Evolutionary conservation across 2,797 vertebrate species (phyloP).

Genomic region (Mormyrus proboscirostris): DNA sequence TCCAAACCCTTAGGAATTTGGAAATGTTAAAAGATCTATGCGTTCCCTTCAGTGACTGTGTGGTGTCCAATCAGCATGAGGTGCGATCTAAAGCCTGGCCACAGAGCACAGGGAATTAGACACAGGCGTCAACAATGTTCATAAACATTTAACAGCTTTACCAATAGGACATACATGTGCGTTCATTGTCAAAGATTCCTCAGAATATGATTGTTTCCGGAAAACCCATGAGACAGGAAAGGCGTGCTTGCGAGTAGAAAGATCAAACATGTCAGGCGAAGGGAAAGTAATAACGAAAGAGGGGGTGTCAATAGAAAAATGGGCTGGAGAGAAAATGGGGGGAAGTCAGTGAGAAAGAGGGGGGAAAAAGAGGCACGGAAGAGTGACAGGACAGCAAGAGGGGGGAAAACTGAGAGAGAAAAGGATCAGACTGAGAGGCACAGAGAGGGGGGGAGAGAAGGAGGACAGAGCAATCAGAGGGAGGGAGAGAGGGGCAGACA

Average conservation of each 20-base stretch:
- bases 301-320: slow-evolving; percentile 36
- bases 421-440: no score
- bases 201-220: slow-evolving; percentile 3
- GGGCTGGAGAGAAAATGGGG: slow-evolving; percentile 60
- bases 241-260: slow-evolving; percentile 28
- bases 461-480: no score
- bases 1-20: not conserved
- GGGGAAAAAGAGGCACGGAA: slow-evolving; percentile 45
- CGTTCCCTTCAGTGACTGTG: not conserved
- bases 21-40: not conserved
- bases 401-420: slow-evolving; percentile 41
- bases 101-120: not conserved
- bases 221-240: slow-evolving; percentile 30
- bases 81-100: not conserved
- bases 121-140: not conserved
- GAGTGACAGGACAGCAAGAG: slow-evolving; percentile 48
- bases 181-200: not conserved
- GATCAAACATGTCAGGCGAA: slow-evolving; percentile 24
- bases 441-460: no score
- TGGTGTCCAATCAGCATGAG: slow-evolving; percentile 2
- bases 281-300: slow-evolving; percentile 23
- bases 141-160: not conserved
- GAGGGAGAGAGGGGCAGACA: no score
- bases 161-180: not conserved
- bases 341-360: slow-evolving; percentile 47